Percentiles rank a stretch among this genome's conserved stretches.
Conservation (phyloP, 2,113 vertebrate species). For the Cephalopterus ornatus region DNA sequence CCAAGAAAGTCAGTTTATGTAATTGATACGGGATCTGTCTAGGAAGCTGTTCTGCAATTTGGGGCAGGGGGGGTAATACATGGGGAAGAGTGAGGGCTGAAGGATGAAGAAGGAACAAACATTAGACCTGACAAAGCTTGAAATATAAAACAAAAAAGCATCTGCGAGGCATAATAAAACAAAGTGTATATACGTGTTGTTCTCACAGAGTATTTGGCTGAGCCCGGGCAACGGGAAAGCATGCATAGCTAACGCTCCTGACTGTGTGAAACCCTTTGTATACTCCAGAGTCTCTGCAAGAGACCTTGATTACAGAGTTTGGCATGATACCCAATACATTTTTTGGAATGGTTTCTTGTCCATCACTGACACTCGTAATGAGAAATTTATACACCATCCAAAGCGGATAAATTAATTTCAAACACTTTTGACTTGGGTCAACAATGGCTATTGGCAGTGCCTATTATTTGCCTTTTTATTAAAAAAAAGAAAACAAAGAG, state of each 20-base stretch:
- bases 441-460: conserved; percentile 84
- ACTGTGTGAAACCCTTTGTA: conserved; percentile 91
- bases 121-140: conserved; percentile 74
- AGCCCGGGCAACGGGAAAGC: conserved; percentile 93
- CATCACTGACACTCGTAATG: conserved; percentile 87
- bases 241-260: conserved; percentile 94
- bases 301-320: conserved; percentile 86
- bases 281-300: conserved; percentile 78
- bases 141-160: conserved; percentile 78
- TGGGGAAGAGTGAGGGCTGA: not conserved
- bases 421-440: conserved; percentile 85
- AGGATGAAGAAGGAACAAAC: conserved; percentile 30
- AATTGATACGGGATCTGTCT: conserved; percentile 52
- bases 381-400: conserved; percentile 88
- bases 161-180: conserved; percentile 81
- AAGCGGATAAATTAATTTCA: conserved; percentile 92
- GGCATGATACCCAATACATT: conserved; percentile 86
- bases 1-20: conserved; percentile 73
- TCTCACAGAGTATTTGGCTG: conserved; percentile 80
- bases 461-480: conserved; percentile 87
- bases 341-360: conserved; percentile 82
- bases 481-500: conserved; percentile 37
- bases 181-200: conserved; percentile 83
- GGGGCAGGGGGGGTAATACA: not conserved
- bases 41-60: conserved; percentile 50